phyloP scores from a whole-genome alignment of 2,113 vertebrate species.

The Corythoichthys intestinalis region DNA sequence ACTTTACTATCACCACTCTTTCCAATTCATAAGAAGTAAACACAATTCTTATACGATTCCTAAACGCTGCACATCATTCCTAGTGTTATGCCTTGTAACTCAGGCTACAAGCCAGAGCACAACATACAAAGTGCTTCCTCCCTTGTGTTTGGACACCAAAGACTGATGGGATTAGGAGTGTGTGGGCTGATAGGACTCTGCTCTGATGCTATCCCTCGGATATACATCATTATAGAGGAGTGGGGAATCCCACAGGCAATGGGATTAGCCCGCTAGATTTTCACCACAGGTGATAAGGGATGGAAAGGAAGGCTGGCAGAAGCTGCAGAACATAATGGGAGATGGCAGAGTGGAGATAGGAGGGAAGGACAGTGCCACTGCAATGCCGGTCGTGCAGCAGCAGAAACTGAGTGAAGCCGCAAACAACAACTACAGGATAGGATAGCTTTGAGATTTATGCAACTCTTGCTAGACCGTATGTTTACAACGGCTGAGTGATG shows the following conservation, averaged over 20 bases:
- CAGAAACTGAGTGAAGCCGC: constrained; percentile 41
- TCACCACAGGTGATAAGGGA: constrained; percentile 66
- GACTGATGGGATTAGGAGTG: constrained; percentile 67
- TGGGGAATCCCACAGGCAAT: constrained; percentile 57
- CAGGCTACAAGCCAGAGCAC: constrained; percentile 35
- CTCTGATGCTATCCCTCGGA: constrained; percentile 67
- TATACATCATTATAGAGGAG: constrained; percentile 62
- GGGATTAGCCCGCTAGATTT: constrained; percentile 65
- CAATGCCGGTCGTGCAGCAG: constrained; percentile 21
- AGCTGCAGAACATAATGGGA: constrained; percentile 59
- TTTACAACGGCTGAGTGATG: too few relatives aligned
- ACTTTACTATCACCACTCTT: constrained; percentile 6
- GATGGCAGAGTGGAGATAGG: constrained; percentile 56
- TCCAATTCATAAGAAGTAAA: constrained; percentile 40
- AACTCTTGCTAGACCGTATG: background rate
- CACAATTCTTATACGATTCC: constrained; percentile 53
- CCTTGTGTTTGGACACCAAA: constrained; percentile 53
- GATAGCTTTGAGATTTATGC: constrained; percentile 30
- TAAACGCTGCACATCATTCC: constrained; percentile 35
- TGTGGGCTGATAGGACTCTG: constrained; percentile 61
- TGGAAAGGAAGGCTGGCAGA: constrained; percentile 46
- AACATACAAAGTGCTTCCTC: constrained; percentile 38
- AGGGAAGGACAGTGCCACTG: constrained; percentile 36
- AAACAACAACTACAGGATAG: constrained; percentile 55
- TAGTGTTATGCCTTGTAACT: constrained; percentile 34